A percentile compares a stretch with the other conserved stretches of the same genome.
Evolutionary conservation across 2,888 invertebrate genomes (phyloP).

Genomic region (Lycocerus yunnanus): DNA sequence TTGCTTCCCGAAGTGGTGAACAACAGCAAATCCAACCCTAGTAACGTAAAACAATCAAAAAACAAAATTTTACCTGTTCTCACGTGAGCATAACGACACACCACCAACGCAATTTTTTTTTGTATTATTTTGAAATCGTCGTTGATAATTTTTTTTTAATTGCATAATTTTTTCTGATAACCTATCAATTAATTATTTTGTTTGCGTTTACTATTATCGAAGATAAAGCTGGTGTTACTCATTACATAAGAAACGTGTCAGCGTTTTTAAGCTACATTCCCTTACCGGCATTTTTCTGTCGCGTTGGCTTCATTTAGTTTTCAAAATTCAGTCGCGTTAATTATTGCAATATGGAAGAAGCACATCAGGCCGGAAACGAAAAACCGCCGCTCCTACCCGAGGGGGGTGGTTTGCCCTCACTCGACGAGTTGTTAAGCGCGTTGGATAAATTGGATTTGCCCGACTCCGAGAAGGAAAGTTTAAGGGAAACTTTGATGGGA

Average conservation of each 20-base stretch:
- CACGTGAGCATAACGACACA: no score
- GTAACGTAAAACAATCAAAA: no score
- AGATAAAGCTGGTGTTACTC: background rate
- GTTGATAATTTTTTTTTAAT: background rate
- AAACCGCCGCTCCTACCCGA: background rate
- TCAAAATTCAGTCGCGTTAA: background rate
- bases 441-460: slow-evolving; percentile 53
- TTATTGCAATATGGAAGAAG: background rate
- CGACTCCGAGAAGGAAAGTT: slow-evolving; percentile 65
- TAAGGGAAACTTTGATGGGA: slow-evolving; percentile 58
- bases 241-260: background rate
- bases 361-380: background rate
- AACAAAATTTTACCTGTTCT: no score
- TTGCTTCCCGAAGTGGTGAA: no score
- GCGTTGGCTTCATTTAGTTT: background rate
- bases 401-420: slow-evolving; percentile 29
- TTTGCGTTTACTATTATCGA: background rate
- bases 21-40: no score
- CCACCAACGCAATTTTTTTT: no score
- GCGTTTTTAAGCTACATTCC: background rate
- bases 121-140: background rate
- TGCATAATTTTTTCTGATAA: background rate
- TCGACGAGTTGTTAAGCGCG: slow-evolving; percentile 37
- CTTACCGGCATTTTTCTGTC: background rate
- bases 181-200: background rate